Evolutionary conservation across 2,113 vertebrate genomes (phyloP).

Genomic region (Miniopterus natalensis): DNA sequence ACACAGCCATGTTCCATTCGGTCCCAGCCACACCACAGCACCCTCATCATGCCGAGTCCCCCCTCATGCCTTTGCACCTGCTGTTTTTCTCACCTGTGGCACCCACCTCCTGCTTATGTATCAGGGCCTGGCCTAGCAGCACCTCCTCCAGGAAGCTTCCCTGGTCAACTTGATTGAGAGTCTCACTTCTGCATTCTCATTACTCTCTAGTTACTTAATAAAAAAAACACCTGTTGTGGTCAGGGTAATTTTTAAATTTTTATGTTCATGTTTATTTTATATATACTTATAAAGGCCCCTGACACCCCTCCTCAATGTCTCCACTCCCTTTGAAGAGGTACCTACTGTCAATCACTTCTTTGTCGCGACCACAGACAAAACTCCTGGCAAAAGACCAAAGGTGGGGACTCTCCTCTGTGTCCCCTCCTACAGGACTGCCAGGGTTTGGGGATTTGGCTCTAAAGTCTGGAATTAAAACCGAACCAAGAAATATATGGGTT

Average conservation of each 20-base stretch:
- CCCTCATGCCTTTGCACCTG: background rate
- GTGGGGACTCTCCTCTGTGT: background rate
- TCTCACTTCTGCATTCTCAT: background rate
- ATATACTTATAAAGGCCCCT: background rate
- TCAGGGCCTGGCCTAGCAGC: background rate
- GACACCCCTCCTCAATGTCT: background rate
- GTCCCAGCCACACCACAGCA: fast-evolving
- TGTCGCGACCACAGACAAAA: background rate
- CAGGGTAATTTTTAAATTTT: background rate
- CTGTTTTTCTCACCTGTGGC: background rate
- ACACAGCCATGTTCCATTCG: background rate
- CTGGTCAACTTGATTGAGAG: background rate
- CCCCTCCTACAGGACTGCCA: background rate
- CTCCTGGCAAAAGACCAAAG: background rate
- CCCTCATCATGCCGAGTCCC: background rate
- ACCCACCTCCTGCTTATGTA: background rate
- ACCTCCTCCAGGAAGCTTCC: background rate
- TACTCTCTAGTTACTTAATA: background rate
- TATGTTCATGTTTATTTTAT: background rate
- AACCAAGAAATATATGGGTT: background rate
- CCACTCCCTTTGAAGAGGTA: background rate
- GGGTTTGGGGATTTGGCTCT: background rate
- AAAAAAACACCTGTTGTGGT: background rate
- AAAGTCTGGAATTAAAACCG: background rate
- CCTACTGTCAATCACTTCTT: background rate